Evolutionary conservation across 2,113 vertebrate species (phyloP), one percentile per base, ranked within the genome.

Genomic region (Trematocara marginatum): DNA sequence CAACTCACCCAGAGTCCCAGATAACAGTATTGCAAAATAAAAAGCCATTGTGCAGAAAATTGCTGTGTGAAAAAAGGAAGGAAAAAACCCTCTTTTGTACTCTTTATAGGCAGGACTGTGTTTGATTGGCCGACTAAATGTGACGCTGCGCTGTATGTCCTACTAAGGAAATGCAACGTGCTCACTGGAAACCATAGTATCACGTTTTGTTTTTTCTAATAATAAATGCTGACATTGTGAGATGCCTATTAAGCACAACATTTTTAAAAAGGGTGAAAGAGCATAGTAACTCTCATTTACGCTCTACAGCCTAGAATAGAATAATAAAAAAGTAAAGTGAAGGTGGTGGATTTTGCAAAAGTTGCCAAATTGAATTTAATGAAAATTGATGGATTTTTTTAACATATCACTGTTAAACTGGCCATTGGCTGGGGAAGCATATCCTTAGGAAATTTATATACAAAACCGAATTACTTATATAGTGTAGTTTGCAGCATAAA

Each of bases 401-500:
- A 3, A 9, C 8, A 26, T 29, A 18, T 49, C 8, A 26, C 42
- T 18, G 4, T 49, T 6, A 74, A 74, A 74, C 42, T 0, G 13
- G 5, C 4, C 69, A 1, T 47, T 74, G 23, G 26, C 23, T 31
- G 6, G 1, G 34, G 18, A 38, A 64, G 59, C 18, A 38, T 38
- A 64, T 0, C 10, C 18, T 64, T 64, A 4, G 34, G 69, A 49
- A 49, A 31, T 49, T 18, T 49, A 31, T 47, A 76, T 76, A 10
- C 4, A 76, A 49, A 74, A 49, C 0, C 0, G 0, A 18, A 74
- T 47, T 74, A 74, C 42, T 29, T 3, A 49, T 74, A 6, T 29
- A 49, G 42, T 47, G 23, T 18, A 74, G 23, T 26, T 74, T 47
- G 40, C 7, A 74, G 11, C 1, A 42, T 69, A 69, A 74, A 45